Evolutionary conservation across 2,888 invertebrate species (phyloP).

Genomic region (Gisinianus flammeolus): DNA sequence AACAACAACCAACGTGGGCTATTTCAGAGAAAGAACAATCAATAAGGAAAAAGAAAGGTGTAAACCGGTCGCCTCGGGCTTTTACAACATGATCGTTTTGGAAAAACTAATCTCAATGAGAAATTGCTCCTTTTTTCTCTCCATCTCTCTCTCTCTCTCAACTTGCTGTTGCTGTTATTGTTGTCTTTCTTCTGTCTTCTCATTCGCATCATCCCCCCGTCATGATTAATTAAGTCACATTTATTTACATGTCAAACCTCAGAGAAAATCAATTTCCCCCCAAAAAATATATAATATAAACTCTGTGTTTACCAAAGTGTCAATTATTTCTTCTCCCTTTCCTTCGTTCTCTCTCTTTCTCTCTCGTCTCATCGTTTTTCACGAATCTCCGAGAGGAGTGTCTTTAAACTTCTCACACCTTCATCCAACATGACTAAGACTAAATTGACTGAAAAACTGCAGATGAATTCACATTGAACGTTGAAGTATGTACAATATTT

Average conservation of each 20-base stretch:
- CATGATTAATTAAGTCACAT: constrained; percentile 38
- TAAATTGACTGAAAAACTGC: no score
- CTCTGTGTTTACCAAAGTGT: constrained; percentile 2
- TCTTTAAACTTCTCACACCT: no score
- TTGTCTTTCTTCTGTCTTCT: no score
- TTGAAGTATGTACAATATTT: no score
- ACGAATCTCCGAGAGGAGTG: no score
- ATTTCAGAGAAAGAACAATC: constrained; percentile 17
- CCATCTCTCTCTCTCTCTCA: background rate
- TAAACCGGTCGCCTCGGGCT: background rate
- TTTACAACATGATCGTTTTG: constrained; percentile 14
- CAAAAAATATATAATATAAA: background rate
- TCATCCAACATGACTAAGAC: no score
- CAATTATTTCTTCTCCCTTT: background rate
- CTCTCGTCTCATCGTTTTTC: background rate
- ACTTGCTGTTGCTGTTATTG: no score
- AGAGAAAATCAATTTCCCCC: constrained; percentile 41
- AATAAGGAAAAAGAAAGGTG: constrained; percentile 11
- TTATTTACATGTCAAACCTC: constrained; percentile 37
- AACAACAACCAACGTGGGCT: no score
- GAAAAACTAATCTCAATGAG: constrained; percentile 31
- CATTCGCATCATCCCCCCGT: constrained; percentile 20
- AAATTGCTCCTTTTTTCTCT: constrained; percentile 21
- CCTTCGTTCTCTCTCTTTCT: constrained; percentile 5
- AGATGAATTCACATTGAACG: no score